phyloP scores from a whole-genome alignment of 2,113 vertebrate genomes.

The Romanogobio albipinnatus region DNA sequence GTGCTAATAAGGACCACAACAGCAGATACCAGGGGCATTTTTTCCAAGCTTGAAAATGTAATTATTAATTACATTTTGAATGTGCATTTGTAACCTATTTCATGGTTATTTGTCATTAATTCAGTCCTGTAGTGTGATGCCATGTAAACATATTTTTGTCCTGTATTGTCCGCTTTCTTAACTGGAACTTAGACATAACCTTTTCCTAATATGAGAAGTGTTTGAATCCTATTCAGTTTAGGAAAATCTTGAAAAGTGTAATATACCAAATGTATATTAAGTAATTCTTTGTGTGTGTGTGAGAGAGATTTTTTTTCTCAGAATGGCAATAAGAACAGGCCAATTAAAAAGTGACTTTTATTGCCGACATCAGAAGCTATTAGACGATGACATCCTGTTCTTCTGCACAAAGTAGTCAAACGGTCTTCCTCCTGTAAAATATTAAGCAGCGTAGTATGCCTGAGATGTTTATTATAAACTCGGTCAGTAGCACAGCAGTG shows the following conservation, averaged over 20 bases:
- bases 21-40: not conserved
- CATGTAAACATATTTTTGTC: not conserved
- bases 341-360: not conserved
- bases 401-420: not conserved
- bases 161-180: not conserved
- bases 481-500: conserved; percentile 28
- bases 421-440: conserved; percentile 11
- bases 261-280: not conserved
- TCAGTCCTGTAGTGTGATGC: not conserved
- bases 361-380: not conserved
- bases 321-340: not conserved
- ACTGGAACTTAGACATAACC: no score
- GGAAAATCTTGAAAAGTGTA: not conserved
- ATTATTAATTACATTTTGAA: not conserved
- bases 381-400: not conserved
- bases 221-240: not conserved
- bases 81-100: not conserved
- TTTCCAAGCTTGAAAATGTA: not conserved
- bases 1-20: not conserved
- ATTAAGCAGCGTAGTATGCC: not conserved
- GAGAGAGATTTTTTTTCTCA: not conserved
- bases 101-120: not conserved
- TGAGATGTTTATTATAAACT: conserved; percentile 22
- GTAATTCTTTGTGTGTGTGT: not conserved
- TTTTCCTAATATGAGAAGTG: not conserved